These are phyloP conservation scores for Cephalotes varians DNA, from an alignment of 2,888 invertebrate species.

Conservation along the genomic window DNA sequence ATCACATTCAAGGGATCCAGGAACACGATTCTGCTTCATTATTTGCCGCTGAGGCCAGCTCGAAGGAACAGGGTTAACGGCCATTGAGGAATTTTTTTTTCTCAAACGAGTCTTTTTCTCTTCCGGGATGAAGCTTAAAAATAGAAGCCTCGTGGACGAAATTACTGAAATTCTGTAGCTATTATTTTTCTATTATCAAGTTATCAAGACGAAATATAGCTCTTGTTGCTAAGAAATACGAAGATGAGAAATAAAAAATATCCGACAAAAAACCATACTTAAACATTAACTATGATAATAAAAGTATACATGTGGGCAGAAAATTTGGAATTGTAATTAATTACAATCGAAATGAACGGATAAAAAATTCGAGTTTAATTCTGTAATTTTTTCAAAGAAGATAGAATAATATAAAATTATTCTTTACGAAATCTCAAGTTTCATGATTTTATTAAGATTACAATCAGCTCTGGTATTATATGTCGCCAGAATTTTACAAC, in stretches of 20 bases:
- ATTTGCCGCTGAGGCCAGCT: slow-evolving; percentile 59
- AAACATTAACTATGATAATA: not conserved
- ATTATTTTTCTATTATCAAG: not conserved
- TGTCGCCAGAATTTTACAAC: not conserved
- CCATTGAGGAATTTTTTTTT: slow-evolving; percentile 42
- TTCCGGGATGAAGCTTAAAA: slow-evolving; percentile 18
- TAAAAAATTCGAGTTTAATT: not conserved
- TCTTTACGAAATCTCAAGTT: not conserved
- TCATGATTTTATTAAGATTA: not conserved
- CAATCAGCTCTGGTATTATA: not conserved
- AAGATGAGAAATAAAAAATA: not conserved
- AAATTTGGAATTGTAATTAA: not conserved
- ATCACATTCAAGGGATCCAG: slow-evolving; percentile 71
- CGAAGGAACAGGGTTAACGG: slow-evolving; percentile 64
- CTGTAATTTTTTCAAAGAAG: not conserved
- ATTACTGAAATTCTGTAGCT: not conserved
- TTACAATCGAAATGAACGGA: not conserved
- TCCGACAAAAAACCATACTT: not conserved
- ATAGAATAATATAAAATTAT: not conserved
- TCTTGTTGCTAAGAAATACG: not conserved
- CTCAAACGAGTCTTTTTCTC: slow-evolving; percentile 38
- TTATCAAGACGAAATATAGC: not conserved
- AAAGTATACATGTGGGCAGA: not conserved
- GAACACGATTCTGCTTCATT: slow-evolving; percentile 65
- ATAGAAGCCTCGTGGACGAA: not conserved